Percentiles rank a stretch among this genome's conserved stretches.
Conservation (phyloP, 2,888 invertebrate genomes). For the Subacronicta megacephala region DNA sequence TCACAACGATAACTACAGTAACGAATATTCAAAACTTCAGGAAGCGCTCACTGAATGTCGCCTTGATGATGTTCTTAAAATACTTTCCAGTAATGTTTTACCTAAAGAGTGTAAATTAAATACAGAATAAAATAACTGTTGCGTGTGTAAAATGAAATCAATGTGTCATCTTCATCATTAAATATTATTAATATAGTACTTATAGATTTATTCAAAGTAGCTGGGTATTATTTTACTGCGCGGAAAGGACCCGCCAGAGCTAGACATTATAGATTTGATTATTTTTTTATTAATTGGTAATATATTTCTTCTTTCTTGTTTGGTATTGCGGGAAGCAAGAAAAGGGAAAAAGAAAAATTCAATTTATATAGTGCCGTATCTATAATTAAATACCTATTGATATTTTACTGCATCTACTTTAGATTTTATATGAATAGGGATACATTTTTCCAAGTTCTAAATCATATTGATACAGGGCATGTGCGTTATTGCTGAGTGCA, state of each 20-base stretch:
- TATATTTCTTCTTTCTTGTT: too few species aligned
- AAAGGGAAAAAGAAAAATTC: background rate
- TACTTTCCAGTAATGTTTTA: slow-evolving; percentile 56
- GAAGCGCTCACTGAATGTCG: slow-evolving; percentile 67
- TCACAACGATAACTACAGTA: slow-evolving; percentile 61
- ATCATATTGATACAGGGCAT: slow-evolving; percentile 65
- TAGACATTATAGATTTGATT: too few species aligned
- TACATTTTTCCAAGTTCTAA: slow-evolving; percentile 55
- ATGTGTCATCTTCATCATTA: too few species aligned
- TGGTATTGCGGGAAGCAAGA: too few species aligned
- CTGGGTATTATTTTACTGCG: too few species aligned
- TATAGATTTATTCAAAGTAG: too few species aligned
- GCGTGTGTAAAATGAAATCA: too few species aligned
- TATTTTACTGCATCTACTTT: slow-evolving; percentile 6
- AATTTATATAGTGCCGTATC: too few species aligned
- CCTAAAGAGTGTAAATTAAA: slow-evolving; percentile 12
- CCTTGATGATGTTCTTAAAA: slow-evolving; percentile 64
- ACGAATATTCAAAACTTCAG: slow-evolving; percentile 62
- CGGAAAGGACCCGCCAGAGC: too few species aligned
- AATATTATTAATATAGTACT: too few species aligned
- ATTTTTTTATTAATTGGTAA: too few species aligned
- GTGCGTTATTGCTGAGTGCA: slow-evolving; percentile 54
- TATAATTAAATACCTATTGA: too few species aligned
- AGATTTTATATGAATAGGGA: slow-evolving; percentile 24
- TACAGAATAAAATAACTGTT: background rate